Evolutionary conservation across 2,797 vertebrate genomes (phyloP).

Genomic region (Ctenochaetus hawaiiensis): DNA sequence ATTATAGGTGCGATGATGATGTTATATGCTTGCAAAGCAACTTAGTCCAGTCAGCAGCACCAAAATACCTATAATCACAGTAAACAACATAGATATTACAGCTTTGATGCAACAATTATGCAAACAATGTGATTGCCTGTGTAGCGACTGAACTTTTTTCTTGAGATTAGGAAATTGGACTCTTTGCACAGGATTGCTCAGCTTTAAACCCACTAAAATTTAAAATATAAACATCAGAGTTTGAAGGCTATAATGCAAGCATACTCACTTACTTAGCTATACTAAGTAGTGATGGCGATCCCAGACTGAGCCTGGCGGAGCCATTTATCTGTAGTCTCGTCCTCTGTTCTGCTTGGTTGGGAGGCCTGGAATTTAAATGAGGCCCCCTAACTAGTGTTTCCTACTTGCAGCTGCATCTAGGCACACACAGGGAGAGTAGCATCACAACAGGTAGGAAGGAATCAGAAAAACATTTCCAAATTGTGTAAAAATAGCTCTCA

Average conservation of each 20-base stretch:
- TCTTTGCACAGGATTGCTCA: conserved; percentile 25
- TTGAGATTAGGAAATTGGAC: not conserved
- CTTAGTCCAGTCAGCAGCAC: conserved; percentile 51
- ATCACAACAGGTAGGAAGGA: conserved; percentile 65
- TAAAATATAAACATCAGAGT: conserved; percentile 51
- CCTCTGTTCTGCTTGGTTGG: conserved; percentile 80
- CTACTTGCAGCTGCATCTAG: conserved; percentile 70
- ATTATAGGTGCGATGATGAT: conserved; percentile 64
- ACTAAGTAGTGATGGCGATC: conserved; percentile 71
- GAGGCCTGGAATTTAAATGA: conserved; percentile 81
- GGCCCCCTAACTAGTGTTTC: conserved; percentile 76
- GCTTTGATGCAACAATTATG: conserved; percentile 24
- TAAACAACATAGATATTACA: conserved; percentile 60
- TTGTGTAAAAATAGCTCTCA: conserved; percentile 1
- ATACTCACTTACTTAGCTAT: conserved; percentile 49
- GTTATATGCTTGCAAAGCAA: conserved; percentile 34
- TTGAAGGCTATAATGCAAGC: conserved; percentile 38
- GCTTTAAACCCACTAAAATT: conserved; percentile 18
- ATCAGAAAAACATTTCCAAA: not conserved
- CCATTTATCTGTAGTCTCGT: conserved; percentile 80
- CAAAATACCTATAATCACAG: conserved; percentile 65
- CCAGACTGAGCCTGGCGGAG: conserved; percentile 77
- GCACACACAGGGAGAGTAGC: conserved; percentile 56
- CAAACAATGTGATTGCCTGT: conserved; percentile 10
- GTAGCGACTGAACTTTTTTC: conserved; percentile 13